Evolutionary conservation across 2,113 vertebrate species (phyloP).

Genomic region (Colinus virginianus): DNA sequence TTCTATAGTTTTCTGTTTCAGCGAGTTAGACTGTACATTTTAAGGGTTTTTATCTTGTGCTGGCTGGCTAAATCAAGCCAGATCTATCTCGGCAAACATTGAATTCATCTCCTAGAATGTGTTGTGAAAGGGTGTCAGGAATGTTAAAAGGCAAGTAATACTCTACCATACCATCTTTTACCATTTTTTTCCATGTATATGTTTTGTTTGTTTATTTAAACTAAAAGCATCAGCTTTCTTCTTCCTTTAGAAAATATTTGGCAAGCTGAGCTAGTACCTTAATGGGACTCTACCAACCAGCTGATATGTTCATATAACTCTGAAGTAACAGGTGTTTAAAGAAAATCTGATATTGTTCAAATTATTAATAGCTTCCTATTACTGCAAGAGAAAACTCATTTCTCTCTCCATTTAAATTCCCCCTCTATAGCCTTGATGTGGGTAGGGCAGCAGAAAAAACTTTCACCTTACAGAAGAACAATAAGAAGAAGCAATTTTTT

Average conservation of each 20-base stretch:
- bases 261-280: neutral
- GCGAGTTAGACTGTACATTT: constrained; percentile 41
- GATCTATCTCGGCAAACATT: neutral
- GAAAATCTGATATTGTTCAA: neutral
- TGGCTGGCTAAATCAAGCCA: neutral
- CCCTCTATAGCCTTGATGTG: neutral
- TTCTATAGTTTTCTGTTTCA: constrained; percentile 12
- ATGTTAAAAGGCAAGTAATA: neutral
- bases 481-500: neutral
- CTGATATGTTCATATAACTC: neutral
- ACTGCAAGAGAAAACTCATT: neutral
- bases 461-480: neutral
- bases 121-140: neutral
- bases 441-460: neutral
- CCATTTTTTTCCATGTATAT: neutral
- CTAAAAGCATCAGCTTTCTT: neutral
- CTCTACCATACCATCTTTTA: neutral
- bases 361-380: neutral
- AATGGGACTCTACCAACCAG: neutral
- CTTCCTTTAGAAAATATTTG: neutral
- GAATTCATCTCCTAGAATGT: neutral
- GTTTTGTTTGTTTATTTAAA: neutral
- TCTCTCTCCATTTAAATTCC: neutral
- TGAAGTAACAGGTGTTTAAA: neutral
- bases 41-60: constrained; percentile 47